Evolutionary conservation across 2,113 vertebrate genomes (phyloP), one percentile per base, ranked within the genome.

Genomic region (Mastomys natalensis): DNA sequence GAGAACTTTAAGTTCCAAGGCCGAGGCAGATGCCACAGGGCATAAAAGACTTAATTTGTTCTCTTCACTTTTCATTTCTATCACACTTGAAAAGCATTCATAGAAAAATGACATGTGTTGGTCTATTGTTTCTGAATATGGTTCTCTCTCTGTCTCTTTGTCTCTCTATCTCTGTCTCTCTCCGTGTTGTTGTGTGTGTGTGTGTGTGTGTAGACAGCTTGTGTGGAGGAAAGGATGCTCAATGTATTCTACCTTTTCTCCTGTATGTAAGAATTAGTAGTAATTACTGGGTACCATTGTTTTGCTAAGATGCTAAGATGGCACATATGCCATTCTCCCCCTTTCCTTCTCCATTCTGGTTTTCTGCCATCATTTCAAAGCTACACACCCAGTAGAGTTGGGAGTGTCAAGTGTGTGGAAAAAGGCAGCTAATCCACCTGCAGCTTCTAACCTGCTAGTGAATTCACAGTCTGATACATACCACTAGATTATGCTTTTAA

Each of bases 51-150:
- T 53, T 92, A 77, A 51, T 64, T 64, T 86, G 10, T 3, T n/a
- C 45, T 13, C 4, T 7, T 43, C 62, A 43, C 21, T 60, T 98
- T 93, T 93, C 78, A 93, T 95, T 91, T 84, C 31, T 93, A 34
- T 84, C 55, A 53, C 6, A 90, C 21, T 87, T 89, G 62, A 22
- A 74, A 94, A 91, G 1, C 24, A 58, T 91, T 96, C 22, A 68
- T 51, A 45, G 64, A 76, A 74, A 93, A 95, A 64, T 58, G 19
- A 26, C 76, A 40, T 55, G 19, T 62, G 5, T 88, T 64, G 19
- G 2, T 66, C 34, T 87, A 3, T 43, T 86, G 45, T 51, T 78
- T 87, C 60, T 89, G 21, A 86, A 84, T 48, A 37, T 43, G 45
- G 37, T 86, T 89, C 82, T 62, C 26, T 60, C 15, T 62, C 58